Base-by-base conservation (phyloP, 2,888 invertebrate species). In the Heliconius cydno region DNA sequence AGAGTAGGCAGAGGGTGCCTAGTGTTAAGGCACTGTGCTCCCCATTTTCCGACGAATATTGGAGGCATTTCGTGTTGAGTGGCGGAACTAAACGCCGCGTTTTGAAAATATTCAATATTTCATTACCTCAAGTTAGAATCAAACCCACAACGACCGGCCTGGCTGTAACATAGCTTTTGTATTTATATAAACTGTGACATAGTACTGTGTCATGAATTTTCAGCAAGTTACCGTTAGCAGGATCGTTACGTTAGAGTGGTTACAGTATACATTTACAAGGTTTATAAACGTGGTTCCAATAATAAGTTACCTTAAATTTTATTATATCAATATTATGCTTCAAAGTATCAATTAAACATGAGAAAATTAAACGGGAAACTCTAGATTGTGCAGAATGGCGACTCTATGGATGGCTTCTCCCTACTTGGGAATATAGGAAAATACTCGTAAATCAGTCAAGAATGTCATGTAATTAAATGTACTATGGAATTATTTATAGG, bases 181-280 rank as follows among this genome's bases (percentile, higher is more conserved):
- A 12, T 75, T 41, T 75, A 28, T 65, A 65, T 75, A 46, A 25
- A 19, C 25, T 46, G 25, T 75, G 75, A 28, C 41, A 75, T 38
- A 75, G 22, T 75, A 46, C 38, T 75, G 28, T 22, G 65, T 75
- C 65, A 75, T 75, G 65, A 65, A 65, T 75, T 75, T 74, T 75
- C 75, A 63, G 65, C 28, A 46, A 75, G 41, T 46, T 75, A 75
- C 65, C 46, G 41, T 65, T 38, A 74, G 65, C 28, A 65, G 63
- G 74, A 65, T 65, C 75, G 65, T 66, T 75, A 65, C 66, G 46
- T 65, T 28, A 65, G 41, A 75, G 34, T 60, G 46, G 41, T 65
- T 74, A 63, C 38, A 38, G 74, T 75, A 66, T 75, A 75, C 22
- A 75, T 75, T 75, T 19, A 46, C 46, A 65, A 75, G 65, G 63